A percentile compares a stretch with the other conserved stretches of the same genome.
Conservation (phyloP, 2,888 invertebrate species). For the Abrostola tripartita region DNA sequence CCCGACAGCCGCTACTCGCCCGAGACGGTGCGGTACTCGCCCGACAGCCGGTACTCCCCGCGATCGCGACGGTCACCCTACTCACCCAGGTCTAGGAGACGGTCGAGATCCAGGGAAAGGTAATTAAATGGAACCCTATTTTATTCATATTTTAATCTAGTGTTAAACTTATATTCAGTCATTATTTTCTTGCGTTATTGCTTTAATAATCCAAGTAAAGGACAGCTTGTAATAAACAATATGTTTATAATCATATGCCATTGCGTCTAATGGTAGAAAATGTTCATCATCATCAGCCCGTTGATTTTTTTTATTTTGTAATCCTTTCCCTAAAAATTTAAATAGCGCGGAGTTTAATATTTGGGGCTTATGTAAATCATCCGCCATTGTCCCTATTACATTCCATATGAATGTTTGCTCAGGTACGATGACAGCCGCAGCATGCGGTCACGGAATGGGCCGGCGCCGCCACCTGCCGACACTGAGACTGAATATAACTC, state of each 20-base stretch:
- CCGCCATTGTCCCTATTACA: too few species aligned
- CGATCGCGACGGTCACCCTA: slow-evolving; percentile 66
- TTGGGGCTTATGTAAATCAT: too few species aligned
- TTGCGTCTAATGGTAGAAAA: too few species aligned
- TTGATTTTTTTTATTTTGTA: too few species aligned
- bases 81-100: slow-evolving; percentile 71
- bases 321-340: too few species aligned
- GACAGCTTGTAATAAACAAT: too few species aligned
- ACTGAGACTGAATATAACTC: slow-evolving; percentile 92
- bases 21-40: slow-evolving; percentile 81
- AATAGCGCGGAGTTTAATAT: too few species aligned
- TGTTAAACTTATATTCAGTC: background rate
- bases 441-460: slow-evolving; percentile 67
- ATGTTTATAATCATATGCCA: too few species aligned
- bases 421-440: slow-evolving; percentile 76
- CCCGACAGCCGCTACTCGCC: slow-evolving; percentile 85
- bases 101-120: slow-evolving; percentile 76
- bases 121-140: slow-evolving; percentile 40
- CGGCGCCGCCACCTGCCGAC: slow-evolving; percentile 71
- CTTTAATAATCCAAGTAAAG: too few species aligned
- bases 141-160: background rate
- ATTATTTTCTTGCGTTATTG: too few species aligned
- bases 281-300: too few species aligned
- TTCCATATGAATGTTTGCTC: background rate
- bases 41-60: slow-evolving; percentile 81